Conservation (phyloP, 2,797 vertebrate species). For the Acanthis flammea region DNA sequence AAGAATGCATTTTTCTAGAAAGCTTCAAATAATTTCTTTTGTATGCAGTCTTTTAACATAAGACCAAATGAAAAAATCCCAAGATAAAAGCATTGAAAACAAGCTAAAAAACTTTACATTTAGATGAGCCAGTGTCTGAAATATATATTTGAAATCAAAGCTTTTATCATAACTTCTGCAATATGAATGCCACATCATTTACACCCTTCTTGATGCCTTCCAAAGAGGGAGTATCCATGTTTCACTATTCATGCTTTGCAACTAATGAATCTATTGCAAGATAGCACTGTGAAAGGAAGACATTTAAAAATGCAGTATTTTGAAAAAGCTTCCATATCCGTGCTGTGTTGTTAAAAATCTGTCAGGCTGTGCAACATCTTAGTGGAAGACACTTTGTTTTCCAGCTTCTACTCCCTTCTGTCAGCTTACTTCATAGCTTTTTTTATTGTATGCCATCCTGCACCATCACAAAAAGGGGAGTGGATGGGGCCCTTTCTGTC, state of each 20-base stretch:
- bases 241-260: background rate
- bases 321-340: background rate
- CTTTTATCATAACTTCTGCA: background rate
- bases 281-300: background rate
- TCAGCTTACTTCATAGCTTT: background rate
- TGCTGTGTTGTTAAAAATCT: background rate
- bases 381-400: background rate
- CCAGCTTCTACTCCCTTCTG: background rate
- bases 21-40: background rate
- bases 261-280: constrained; percentile 13
- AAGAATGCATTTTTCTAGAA: background rate
- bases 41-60: background rate
- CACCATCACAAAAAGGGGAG: background rate
- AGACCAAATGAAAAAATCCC: background rate
- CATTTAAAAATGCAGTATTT: background rate
- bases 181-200: background rate
- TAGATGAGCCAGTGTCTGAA: background rate
- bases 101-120: background rate
- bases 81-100: background rate
- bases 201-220: background rate
- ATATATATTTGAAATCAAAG: background rate
- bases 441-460: background rate
- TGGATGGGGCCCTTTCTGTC: background rate
- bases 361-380: background rate
- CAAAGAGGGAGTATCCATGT: background rate